Percentiles rank a stretch among this genome's conserved stretches.
These are phyloP conservation scores for Onthophagus sagittarius DNA, from an alignment of 2,888 invertebrate species.

Conservation along the genomic window DNA sequence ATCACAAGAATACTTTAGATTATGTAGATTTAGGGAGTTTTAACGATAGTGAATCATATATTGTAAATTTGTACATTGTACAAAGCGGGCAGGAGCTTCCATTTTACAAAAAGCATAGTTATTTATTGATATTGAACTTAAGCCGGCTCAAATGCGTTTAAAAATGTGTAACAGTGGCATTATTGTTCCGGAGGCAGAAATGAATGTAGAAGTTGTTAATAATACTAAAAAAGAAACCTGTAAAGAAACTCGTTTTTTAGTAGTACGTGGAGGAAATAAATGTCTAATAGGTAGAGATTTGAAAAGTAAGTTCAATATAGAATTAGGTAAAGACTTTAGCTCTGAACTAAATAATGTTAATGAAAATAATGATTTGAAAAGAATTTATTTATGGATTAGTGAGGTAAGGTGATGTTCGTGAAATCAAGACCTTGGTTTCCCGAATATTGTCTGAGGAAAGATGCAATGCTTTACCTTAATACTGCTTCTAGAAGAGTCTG, in stretches of 20 bases:
- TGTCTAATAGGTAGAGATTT: constrained; percentile 18
- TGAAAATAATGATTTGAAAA: neutral
- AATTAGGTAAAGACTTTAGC: neutral
- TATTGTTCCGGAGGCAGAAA: constrained; percentile 13
- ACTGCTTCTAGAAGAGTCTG: no score
- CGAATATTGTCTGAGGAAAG: no score
- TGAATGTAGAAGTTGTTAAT: constrained; percentile 1
- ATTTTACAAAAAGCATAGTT: constrained; percentile 4
- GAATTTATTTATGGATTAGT: constrained; percentile 17
- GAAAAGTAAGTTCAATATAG: neutral
- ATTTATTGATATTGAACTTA: constrained; percentile 12
- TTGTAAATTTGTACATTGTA: constrained; percentile 14
- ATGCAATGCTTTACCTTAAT: no score
- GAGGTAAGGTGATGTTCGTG: no score
- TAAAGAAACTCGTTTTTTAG: no score
- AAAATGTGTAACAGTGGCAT: constrained; percentile 8
- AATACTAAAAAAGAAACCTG: neutral
- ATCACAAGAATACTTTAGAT: neutral
- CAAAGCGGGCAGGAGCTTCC: constrained; percentile 16
- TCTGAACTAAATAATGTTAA: neutral
- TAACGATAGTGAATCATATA: constrained; percentile 5
- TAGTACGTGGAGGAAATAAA: constrained; percentile 2
- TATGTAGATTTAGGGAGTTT: constrained; percentile 15
- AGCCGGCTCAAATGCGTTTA: constrained; percentile 1
- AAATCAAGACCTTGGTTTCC: no score